Base-by-base conservation (phyloP, 1,140 invertebrate species). In the Anoplolepis gracilipes region DNA sequence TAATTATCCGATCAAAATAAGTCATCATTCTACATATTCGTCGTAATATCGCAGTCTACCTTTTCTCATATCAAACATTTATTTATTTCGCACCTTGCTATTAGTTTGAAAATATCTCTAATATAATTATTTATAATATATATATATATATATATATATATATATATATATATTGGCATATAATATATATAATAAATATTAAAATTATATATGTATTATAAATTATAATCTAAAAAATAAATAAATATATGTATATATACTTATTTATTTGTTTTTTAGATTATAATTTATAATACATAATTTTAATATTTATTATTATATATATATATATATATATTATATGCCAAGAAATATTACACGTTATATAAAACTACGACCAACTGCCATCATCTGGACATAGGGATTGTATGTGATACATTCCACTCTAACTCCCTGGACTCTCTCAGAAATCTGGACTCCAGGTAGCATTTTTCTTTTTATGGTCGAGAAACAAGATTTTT, bases 401-500 rank as follows among this genome's bases (percentile, higher is more conserved):
- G 0, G n/a, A 25, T 79, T 57, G 53, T 1, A 55, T 5, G 8
- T 13, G 42, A 25, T 25, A 1, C 6, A 5, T 25, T 30, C 2
- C 30, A 42, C 59, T 73, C 25, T 36, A 42, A 0, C 39, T 1
- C 39, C n/a, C n/a, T n/a, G n/a, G 39, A 39, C 39, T 39, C 1
- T n/a, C n/a, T n/a, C 22, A 10, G 4, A 22, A 67, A 22, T 6
- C 19, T 46, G n/a, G 22, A 5, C 0, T 72, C 13, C 28, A 64
- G 8, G 25, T 22, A 42, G 10, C 22, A 49, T 10, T n/a, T 59
- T 4, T 0, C 0, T 16, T 57, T 65, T 10, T 5, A 11, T 11
- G 10, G 3, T 42, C 13, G 25, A 46, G 10, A n/a, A n/a, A 25
- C 0, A n/a, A 1, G 22, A 33, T 53, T 84, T 79, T 88, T 84